These are phyloP conservation scores for Toxostoma redivivum DNA, from an alignment of 2,113 vertebrate species.

Conservation along the genomic window DNA sequence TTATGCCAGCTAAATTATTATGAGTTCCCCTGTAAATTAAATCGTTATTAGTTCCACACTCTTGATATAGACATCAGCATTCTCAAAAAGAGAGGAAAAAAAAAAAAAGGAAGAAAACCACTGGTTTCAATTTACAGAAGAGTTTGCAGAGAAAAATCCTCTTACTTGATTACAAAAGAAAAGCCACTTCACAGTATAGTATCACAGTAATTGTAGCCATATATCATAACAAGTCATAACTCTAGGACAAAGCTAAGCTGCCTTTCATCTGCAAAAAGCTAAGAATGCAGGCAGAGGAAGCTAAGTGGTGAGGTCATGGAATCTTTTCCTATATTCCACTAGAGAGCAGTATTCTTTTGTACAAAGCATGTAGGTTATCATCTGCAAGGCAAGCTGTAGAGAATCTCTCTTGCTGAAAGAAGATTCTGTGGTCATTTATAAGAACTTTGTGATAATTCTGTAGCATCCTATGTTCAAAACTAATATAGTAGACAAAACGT, in stretches of 20 bases:
- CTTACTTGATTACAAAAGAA: slow-evolving; percentile 69
- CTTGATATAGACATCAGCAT: not conserved
- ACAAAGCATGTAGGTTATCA: slow-evolving; percentile 65
- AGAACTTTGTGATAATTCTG: not conserved
- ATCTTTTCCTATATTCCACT: slow-evolving; percentile 73
- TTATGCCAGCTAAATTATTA: slow-evolving; percentile 66
- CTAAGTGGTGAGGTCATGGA: slow-evolving; percentile 56
- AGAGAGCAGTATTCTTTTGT: slow-evolving; percentile 86
- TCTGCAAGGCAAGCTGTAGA: slow-evolving; percentile 25
- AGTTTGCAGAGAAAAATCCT: not conserved
- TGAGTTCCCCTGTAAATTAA: slow-evolving; percentile 70
- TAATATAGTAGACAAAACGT: not conserved
- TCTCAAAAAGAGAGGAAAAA: not conserved
- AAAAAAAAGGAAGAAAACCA: not conserved
- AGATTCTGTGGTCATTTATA: not conserved
- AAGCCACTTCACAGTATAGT: slow-evolving; percentile 64
- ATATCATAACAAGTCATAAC: slow-evolving; percentile 65
- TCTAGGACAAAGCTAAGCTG: slow-evolving; percentile 40
- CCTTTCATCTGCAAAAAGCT: slow-evolving; percentile 24
- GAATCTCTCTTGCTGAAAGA: not conserved
- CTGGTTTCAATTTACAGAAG: slow-evolving; percentile 60
- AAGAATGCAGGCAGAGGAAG: slow-evolving; percentile 19
- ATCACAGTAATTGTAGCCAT: slow-evolving; percentile 67
- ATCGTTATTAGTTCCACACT: slow-evolving; percentile 71
- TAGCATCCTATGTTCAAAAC: not conserved